Evolutionary conservation across 2,797 vertebrate species (phyloP), one percentile per base, ranked within the genome.

Genomic region (Falco biarmicus): DNA sequence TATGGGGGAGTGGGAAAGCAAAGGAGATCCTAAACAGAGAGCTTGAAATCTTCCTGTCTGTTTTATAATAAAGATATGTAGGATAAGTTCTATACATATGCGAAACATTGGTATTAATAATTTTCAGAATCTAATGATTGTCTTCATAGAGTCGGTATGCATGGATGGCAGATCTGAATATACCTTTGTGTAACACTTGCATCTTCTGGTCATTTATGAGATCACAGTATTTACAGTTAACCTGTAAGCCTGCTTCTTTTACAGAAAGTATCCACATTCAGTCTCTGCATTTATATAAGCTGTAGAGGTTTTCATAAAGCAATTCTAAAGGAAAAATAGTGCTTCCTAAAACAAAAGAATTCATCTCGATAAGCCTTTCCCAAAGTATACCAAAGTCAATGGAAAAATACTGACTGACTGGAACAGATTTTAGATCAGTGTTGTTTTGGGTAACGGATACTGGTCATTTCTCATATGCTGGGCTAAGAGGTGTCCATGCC

Each of bases 1-100:
- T 11, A 8, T 21, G 5, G 6, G 9, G 1, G n/a, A 6, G 3
- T 4, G 8, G 15, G 5, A 31, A 9, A 2, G 13, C 6, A 43
- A 37, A 57, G 10, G 22, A n/a, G 51, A 28, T 75, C 50, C 50
- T 90, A 25, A 90, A 25, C 22, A 84, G 45, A 84, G 7, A 64
- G 16, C 6, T 24, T 75, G 37, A 93, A 82, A 76, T 65, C 4
- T 56, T 34, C 61, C 63, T 83, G 10, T 56, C 16, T 79, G 12
- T 39, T 91, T 77, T 61, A 25, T 57, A 21, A 64, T 28, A 50
- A 70, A 82, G 28, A 25, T 73, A 45, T 21, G 15, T 24, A 76
- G 37, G 1, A 3, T 65, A 81, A 69, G 3, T 50, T 79, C 16
- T 63, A 53, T 25, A 45, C 3, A 17, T 61, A 65, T 0, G 2